Percentiles rank a stretch among this genome's conserved stretches.
Conservation (phyloP, 2,888 invertebrate genomes). For the Julus scandinavius region DNA sequence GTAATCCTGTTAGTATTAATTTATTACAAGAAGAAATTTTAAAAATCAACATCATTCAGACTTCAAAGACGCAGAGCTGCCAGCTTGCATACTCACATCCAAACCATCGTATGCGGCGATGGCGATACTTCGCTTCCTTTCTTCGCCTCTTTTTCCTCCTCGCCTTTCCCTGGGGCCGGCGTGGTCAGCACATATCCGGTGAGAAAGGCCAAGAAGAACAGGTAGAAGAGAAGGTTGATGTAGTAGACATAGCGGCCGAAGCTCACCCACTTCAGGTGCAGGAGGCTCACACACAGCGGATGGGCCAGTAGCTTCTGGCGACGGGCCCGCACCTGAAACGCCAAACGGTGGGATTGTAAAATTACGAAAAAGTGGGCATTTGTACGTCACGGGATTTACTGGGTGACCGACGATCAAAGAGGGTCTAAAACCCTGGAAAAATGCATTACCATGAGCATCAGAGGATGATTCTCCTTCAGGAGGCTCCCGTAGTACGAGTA, state of each 20-base stretch:
- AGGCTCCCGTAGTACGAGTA: neutral
- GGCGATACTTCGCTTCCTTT: neutral
- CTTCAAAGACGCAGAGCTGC: neutral
- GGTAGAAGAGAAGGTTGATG: slow-evolving; percentile 66
- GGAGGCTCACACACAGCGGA: slow-evolving; percentile 67
- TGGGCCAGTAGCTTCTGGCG: slow-evolving; percentile 68
- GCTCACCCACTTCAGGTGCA: slow-evolving; percentile 68
- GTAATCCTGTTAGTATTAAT: too few relatives aligned
- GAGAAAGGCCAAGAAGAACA: slow-evolving; percentile 67
- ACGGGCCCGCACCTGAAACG: slow-evolving; percentile 63
- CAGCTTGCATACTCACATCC: neutral
- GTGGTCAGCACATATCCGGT: slow-evolving; percentile 66
- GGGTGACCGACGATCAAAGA: too few relatives aligned
- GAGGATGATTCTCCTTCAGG: slow-evolving; percentile 62
- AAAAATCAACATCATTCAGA: slow-evolving; percentile 2
- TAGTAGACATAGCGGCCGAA: slow-evolving; percentile 69
- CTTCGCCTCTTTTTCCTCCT: too few relatives aligned
- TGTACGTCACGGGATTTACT: too few relatives aligned
- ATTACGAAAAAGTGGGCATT: too few relatives aligned
- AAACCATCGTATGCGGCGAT: too few relatives aligned
- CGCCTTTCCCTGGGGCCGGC: slow-evolving; percentile 55
- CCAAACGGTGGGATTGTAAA: too few relatives aligned
- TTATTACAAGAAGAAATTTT: too few relatives aligned
- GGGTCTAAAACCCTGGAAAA: neutral
- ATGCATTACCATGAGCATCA: slow-evolving; percentile 62